Base-by-base conservation (phyloP, 2,797 vertebrate species). In the Acanthis flammea region DNA sequence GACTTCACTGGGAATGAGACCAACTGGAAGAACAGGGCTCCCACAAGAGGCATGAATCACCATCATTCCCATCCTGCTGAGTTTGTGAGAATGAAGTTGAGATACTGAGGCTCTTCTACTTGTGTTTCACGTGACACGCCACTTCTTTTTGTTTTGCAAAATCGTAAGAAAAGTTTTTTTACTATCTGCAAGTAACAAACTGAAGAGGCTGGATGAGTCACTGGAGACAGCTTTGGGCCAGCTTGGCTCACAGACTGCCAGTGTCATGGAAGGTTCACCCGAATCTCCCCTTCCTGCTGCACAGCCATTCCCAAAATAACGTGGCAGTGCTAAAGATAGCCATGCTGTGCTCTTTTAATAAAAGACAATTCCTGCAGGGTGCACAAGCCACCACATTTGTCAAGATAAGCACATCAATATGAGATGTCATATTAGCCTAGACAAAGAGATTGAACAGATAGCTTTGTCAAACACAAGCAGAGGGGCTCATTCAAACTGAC, bases 401-500 rank as follows among this genome's bases (percentile, higher is more conserved):
- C 93, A 95, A 97, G 91, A 88, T 80, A 95, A 96, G 92, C 47
- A 61, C 88, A 92, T 93, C 74, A 96, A 88, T 78, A 82, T 25
- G 83, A 94, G 73, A 91, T 93, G 92, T 88, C 87, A 71, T 88
- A 93, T 92, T 86, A 96, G 80, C 68, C 77, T 57, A 95, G 86
- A 94, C 91, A 95, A 95, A 94, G 66, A 93, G 62, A 94, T 58
- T 86, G 89, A 94, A 74, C 77, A 96, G 96, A 96, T 75, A 91
- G 88, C 81, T 86, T 90, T 82, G 90, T 95, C 94, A 96, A 96
- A 94, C 66, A 50, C 75, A 78, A 86, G 88, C 88, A 95, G 95
- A 94, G 86, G 57, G 78, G 89, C 74, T 97, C 82, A 96, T 95
- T 96, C 97, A 96, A 96, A 95, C 93, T 88, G 93, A 96, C 92